A percentile compares a stretch with the other conserved stretches of the same genome.
Evolutionary conservation across 2,888 invertebrate genomes (phyloP).

Genomic region (Eretmocerus hayati): DNA sequence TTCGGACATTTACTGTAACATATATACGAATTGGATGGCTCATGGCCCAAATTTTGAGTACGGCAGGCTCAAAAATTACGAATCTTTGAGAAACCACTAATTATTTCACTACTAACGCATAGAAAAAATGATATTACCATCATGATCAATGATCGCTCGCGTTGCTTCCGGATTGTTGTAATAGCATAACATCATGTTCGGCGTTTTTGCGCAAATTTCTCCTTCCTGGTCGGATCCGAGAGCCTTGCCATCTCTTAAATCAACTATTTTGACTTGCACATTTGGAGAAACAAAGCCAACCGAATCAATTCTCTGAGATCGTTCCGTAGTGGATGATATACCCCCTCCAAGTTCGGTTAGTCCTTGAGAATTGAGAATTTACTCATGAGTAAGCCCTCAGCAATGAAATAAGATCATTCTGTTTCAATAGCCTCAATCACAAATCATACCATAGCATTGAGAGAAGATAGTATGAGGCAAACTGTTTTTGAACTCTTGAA

Average conservation of each 20-base stretch:
- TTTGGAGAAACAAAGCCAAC: conserved; percentile 27
- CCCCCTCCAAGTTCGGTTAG: conserved; percentile 32
- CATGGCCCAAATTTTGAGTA: too few species aligned
- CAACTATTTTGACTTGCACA: conserved; percentile 29
- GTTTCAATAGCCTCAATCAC: too few species aligned
- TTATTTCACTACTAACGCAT: too few species aligned
- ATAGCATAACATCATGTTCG: conserved; percentile 50
- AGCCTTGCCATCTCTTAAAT: conserved; percentile 20
- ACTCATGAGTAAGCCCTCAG: background rate
- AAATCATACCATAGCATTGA: conserved; percentile 28
- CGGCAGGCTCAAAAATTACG: too few species aligned
- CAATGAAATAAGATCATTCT: background rate
- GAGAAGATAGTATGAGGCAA: conserved; percentile 8
- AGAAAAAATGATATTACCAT: too few species aligned
- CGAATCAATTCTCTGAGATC: conserved; percentile 26
- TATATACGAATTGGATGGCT: too few species aligned
- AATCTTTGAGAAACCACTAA: too few species aligned
- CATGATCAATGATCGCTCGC: conserved; percentile 45
- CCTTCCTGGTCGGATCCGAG: conserved; percentile 32
- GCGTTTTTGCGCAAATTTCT: conserved; percentile 24
- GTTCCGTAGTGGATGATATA: conserved; percentile 12
- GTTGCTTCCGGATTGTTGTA: conserved; percentile 52
- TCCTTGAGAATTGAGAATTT: conserved; percentile 26
- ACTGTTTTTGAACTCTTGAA: conserved; percentile 9
- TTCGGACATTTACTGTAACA: too few species aligned